Percentiles rank a stretch among this genome's conserved stretches.
Evolutionary conservation across 2,113 vertebrate genomes (phyloP).

Genomic region (Puntigrus tetrazona): DNA sequence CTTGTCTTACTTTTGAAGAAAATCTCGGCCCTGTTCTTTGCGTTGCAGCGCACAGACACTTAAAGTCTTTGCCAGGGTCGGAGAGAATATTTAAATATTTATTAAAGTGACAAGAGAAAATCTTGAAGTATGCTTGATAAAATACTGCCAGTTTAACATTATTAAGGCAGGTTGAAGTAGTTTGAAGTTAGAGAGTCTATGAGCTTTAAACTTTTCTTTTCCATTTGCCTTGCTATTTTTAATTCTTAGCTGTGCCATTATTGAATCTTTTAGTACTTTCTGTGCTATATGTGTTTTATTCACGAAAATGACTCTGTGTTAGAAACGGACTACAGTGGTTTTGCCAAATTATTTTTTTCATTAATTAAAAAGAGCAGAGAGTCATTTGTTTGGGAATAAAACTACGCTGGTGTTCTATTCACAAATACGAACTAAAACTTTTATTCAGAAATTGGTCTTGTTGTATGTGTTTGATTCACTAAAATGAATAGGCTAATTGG

Average conservation of each 20-base stretch:
- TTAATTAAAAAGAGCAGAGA: not conserved
- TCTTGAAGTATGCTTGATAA: not conserved
- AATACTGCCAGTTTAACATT: not conserved
- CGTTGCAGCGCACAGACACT: not conserved
- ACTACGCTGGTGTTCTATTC: no score
- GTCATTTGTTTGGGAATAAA: not conserved
- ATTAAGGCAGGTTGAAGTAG: not conserved
- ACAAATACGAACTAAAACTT: no score
- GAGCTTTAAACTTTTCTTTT: not conserved
- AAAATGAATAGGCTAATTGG: not conserved
- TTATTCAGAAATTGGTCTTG: no score
- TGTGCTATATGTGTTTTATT: not conserved
- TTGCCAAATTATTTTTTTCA: not conserved
- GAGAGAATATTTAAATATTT: slow-evolving; percentile 1
- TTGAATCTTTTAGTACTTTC: not conserved
- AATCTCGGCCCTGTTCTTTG: not conserved
- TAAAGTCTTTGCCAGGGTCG: not conserved
- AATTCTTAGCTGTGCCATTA: not conserved
- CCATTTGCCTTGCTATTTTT: not conserved
- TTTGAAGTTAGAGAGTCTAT: not conserved
- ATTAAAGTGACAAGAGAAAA: not conserved
- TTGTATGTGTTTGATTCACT: not conserved
- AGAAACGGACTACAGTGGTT: not conserved
- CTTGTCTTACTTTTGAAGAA: not conserved
- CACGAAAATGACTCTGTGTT: not conserved